Evolutionary conservation across 2,113 vertebrate species (phyloP).

Genomic region (Phrynosoma blainvillii): DNA sequence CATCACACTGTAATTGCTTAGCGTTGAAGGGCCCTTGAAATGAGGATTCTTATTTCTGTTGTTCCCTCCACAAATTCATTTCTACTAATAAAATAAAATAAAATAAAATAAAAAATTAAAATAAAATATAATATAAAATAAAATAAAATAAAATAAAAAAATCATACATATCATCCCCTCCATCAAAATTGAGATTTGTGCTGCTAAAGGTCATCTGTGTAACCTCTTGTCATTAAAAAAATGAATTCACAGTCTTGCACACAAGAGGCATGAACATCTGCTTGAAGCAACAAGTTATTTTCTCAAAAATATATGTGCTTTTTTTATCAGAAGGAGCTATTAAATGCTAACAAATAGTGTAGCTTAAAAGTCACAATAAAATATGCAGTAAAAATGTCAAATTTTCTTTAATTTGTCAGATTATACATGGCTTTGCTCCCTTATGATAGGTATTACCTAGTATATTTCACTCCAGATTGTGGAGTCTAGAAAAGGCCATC

Average conservation of each 20-base stretch:
- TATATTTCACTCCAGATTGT: slow-evolving; percentile 15
- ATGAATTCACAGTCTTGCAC: slow-evolving; percentile 24
- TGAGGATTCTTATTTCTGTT: neutral
- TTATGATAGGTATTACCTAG: slow-evolving; percentile 28
- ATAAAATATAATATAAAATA: too few relatives aligned
- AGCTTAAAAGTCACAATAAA: slow-evolving; percentile 59
- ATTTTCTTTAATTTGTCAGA: slow-evolving; percentile 51
- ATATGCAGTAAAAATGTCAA: slow-evolving; percentile 34
- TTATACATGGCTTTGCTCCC: slow-evolving; percentile 49
- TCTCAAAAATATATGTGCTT: slow-evolving; percentile 38
- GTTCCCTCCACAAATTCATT: neutral
- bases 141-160: neutral
- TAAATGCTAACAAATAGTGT: slow-evolving; percentile 50
- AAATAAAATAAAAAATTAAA: too few relatives aligned
- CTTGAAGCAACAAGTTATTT: slow-evolving; percentile 47
- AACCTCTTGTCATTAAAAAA: slow-evolving; percentile 3
- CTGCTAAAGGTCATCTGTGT: slow-evolving; percentile 31
- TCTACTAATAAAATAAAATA: neutral
- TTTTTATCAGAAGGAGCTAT: slow-evolving; percentile 47
- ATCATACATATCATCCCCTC: neutral
- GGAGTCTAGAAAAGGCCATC: slow-evolving; percentile 47
- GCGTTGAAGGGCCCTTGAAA: neutral
- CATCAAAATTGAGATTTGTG: neutral
- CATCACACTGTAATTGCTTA: too few relatives aligned
- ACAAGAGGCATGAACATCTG: neutral